These are phyloP conservation scores for Dissostichus mawsoni DNA, from an alignment of 2,113 vertebrate genomes.

Conservation along the genomic window DNA sequence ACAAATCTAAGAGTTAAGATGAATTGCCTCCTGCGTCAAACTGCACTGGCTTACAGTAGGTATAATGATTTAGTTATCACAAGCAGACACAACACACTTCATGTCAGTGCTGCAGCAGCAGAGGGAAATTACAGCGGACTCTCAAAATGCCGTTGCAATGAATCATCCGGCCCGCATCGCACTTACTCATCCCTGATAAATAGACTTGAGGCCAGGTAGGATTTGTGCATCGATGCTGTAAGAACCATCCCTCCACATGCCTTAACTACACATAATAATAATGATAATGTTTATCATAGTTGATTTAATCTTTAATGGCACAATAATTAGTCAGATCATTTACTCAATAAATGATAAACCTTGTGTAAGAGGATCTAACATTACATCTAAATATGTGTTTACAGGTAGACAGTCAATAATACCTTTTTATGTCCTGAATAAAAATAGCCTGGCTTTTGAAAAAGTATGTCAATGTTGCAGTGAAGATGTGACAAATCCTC, in stretches of 20 bases:
- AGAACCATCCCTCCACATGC: too few relatives aligned
- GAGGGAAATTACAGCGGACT: slow-evolving; percentile 50
- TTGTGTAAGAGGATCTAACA: not conserved
- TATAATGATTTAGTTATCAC: slow-evolving; percentile 42
- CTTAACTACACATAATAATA: too few relatives aligned
- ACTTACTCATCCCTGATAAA: slow-evolving; percentile 24
- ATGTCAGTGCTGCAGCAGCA: slow-evolving; percentile 34
- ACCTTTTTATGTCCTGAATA: not conserved
- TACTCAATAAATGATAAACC: not conserved
- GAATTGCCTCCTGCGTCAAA: slow-evolving; percentile 38
- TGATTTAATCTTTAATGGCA: too few relatives aligned
- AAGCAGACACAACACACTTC: slow-evolving; percentile 38
- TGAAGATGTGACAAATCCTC: not conserved
- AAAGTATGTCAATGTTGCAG: not conserved
- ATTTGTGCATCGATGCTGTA: slow-evolving; percentile 17
- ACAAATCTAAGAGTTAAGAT: slow-evolving; percentile 44
- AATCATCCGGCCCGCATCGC: slow-evolving; percentile 39
- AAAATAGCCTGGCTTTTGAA: not conserved
- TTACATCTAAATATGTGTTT: not conserved
- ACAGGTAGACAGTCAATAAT: not conserved
- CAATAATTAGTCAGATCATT: not conserved
- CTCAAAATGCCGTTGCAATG: slow-evolving; percentile 32
- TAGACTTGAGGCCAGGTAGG: slow-evolving; percentile 19
- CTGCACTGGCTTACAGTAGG: not conserved
- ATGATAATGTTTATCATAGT: too few relatives aligned